Base-by-base conservation (phyloP, 1,140 invertebrate genomes). In the Leptestheria dahalacensis region DNA sequence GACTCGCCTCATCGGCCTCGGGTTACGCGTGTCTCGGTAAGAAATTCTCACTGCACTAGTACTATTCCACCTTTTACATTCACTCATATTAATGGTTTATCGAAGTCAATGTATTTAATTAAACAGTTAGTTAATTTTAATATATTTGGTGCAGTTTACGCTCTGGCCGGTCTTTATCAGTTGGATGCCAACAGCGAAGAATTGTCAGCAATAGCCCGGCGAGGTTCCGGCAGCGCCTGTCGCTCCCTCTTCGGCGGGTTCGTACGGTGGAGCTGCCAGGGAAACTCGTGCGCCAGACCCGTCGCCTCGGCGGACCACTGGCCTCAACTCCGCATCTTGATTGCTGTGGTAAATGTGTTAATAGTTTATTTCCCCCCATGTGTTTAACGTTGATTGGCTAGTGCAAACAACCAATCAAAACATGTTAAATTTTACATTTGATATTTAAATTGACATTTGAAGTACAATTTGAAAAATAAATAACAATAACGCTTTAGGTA, bases 221-320 rank as follows among this genome's bases (percentile, higher is more conserved):
- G 80, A 63, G 96, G 96, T 21, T 97, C 93, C 53, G 97, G 96
- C 10, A 96, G 91, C 70, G 96, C 96, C 1, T 98, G 95, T 72
- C 78, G 97, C 51, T 98, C 95, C 74, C 74, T 97, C 18, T 83
- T 83, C 67, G 93, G 93, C 48, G 96, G 96, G 47, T 97, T 97
- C 76, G 88, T 91, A 3, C 78, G 81, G 59, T 99, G 96, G 97
- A 77, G 82, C 41, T 67, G 72, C 1, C 78, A 85, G 71, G 91
- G 90, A 10, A 70, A 68, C n/a, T 92, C 97, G 74, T 93, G 91
- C 1, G 89, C 92, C 1, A 73, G 75, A 51, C 83, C 85, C 73
- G 75, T 98, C 56, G 82, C 74, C 18, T 71, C 85, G 33, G 74
- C 79, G 0, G 68, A 73, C 33, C 84, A 97, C 71, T 99, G 96